A percentile compares a stretch with the other conserved stretches of the same genome.
phyloP scores from a whole-genome alignment of 2,888 invertebrate genomes.

The Tenthredo mesomela region DNA sequence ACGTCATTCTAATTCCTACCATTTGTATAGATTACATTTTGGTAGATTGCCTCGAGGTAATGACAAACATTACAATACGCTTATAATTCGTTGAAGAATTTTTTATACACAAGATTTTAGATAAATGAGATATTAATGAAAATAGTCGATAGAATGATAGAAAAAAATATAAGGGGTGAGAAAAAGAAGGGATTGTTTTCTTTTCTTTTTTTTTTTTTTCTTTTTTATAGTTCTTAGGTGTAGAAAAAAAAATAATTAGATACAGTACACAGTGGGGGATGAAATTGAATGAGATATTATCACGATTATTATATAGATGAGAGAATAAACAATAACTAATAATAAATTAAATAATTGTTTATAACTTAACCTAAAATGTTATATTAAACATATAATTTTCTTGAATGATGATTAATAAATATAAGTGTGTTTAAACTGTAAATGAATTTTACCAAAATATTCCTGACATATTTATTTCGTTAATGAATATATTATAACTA shows the following conservation, averaged over 20 bases:
- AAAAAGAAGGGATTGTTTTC: background rate
- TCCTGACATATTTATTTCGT: background rate
- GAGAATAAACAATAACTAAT: no score
- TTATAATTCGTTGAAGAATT: background rate
- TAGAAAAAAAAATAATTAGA: background rate
- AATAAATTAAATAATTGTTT: no score
- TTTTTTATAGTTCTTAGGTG: background rate
- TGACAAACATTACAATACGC: background rate
- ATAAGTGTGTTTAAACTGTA: background rate
- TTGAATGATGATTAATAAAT: background rate
- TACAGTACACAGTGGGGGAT: background rate
- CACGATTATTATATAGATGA: no score
- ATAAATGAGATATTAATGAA: background rate
- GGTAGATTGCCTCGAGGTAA: slow-evolving; percentile 18
- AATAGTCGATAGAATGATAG: background rate
- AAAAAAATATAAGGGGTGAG: background rate
- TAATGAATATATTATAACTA: background rate
- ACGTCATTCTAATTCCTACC: slow-evolving; percentile 19
- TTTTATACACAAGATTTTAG: background rate
- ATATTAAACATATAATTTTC: background rate
- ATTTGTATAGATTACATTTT: slow-evolving; percentile 36
- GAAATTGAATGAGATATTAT: background rate
- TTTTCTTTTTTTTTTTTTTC: background rate
- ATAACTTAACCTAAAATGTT: slow-evolving; percentile 31
- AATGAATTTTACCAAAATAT: background rate